Conservation (phyloP, 1,140 invertebrate genomes). For the Musca domestica region DNA sequence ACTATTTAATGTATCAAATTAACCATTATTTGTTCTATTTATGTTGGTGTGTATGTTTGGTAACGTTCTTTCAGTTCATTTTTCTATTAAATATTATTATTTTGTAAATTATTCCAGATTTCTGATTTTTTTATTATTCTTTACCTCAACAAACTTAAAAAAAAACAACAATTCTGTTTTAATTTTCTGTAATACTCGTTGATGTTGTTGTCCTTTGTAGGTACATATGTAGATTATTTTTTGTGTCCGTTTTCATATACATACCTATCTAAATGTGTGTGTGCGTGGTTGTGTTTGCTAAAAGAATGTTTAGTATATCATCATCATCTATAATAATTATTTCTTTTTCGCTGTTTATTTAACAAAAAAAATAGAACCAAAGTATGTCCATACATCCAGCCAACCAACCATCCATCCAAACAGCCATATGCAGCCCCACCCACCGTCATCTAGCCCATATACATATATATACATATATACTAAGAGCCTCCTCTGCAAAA, state of each 20-base stretch:
- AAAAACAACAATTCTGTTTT: constrained; percentile 52
- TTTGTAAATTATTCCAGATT: constrained; percentile 6
- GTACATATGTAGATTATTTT: background rate
- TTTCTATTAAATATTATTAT: constrained; percentile 16
- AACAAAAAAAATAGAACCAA: background rate
- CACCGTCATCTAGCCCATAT: no score
- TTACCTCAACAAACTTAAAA: constrained; percentile 30
- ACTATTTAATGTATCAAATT: constrained; percentile 15
- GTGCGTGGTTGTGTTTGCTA: no score
- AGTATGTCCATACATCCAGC: no score
- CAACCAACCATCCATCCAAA: no score
- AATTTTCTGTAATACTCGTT: constrained; percentile 25
- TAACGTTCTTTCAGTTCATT: no score
- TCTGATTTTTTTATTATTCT: background rate
- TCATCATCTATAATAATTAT: no score
- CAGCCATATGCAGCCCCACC: constrained; percentile 16
- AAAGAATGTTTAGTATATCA: no score
- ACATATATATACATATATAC: no score
- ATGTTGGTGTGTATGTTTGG: constrained; percentile 8
- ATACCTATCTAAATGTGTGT: background rate
- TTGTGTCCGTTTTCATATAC: background rate
- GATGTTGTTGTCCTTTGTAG: no score
- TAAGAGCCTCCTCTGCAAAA: no score
- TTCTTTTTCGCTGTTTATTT: background rate
- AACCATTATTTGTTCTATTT: constrained; percentile 11